phyloP scores from a whole-genome alignment of 2,113 vertebrate genomes.

The Gallinago paraguaiae region DNA sequence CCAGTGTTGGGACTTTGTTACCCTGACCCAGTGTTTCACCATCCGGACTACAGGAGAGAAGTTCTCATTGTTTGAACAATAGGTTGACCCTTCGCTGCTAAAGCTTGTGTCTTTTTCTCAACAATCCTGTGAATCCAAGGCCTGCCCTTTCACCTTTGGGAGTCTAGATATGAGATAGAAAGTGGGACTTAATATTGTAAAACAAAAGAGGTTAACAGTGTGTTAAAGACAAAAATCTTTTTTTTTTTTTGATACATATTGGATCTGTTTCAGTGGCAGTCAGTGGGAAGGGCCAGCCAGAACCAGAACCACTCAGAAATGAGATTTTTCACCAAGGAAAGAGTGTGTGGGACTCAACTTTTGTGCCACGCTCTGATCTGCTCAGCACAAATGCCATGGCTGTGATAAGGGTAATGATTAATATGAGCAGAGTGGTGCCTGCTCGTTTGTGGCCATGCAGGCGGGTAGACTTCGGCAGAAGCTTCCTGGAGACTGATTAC shows the following conservation, averaged over 20 bases:
- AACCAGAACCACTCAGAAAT: not conserved
- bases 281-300: not conserved
- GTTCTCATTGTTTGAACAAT: not conserved
- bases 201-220: not conserved
- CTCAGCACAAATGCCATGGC: not conserved
- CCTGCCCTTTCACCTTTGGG: not conserved
- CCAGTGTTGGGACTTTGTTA: not conserved
- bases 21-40: not conserved
- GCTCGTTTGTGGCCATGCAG: not conserved
- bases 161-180: not conserved
- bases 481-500: not conserved
- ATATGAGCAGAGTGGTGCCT: not conserved
- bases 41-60: not conserved
- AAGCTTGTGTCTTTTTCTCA: not conserved
- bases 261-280: not conserved
- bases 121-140: not conserved
- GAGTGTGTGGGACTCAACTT: not conserved
- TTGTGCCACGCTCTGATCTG: not conserved
- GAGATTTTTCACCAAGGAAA: not conserved
- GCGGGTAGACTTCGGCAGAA: not conserved
- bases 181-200: not conserved
- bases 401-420: not conserved
- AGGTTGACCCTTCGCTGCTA: not conserved
- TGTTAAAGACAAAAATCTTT: not conserved
- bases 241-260: not conserved